Evolutionary conservation across 2,797 vertebrate genomes (phyloP), one percentile per base, ranked within the genome.

Genomic region (Cottoperca gobio): DNA sequence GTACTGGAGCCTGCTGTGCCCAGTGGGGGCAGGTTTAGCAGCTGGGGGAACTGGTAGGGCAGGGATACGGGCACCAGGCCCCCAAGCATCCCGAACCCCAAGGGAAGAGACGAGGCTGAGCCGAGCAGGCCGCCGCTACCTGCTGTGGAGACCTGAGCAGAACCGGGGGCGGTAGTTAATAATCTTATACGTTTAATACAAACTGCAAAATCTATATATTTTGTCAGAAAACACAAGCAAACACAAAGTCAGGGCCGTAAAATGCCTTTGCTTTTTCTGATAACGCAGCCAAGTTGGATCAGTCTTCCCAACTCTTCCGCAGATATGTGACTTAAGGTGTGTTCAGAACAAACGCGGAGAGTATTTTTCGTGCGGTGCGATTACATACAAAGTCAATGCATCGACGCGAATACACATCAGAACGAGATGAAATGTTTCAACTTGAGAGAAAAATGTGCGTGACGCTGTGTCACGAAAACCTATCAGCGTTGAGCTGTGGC

Each of bases 61-160:
- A 99, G 93, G 59, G 97, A 97, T 62, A 97, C 97, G 40, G 97
- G 97, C 90, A 98, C 97, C 93, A 99, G 96, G 72, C 97, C 96
- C 78, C 97, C 96, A 91, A 99, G 93, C 96, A 99, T 97, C 90
- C 97, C 97, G 71, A 97, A 99, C 65, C 96, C 96, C 82, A 99
- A 95, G 64, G 97, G 96, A 87, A 99, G 95, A 86, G 97, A 94
- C 43, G 96, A 91, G 2, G 95, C 92, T 0, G 94, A 81, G 89
- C 95, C 93, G 82, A 98, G 95, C 80, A 99, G 93, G 49, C 95
- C 87, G 61, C 95, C 88, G 88, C 84, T 31, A n/a, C 95, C 94
- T 88, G 96, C 94, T 61, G 96, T 92, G 88, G 97, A 97, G 23
- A 93, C 94, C 95, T 95, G 89, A 5, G 54, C 33, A 49, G 6